phyloP scores from a whole-genome alignment of 2,888 invertebrate species.

The Pristionchus mayeri region DNA sequence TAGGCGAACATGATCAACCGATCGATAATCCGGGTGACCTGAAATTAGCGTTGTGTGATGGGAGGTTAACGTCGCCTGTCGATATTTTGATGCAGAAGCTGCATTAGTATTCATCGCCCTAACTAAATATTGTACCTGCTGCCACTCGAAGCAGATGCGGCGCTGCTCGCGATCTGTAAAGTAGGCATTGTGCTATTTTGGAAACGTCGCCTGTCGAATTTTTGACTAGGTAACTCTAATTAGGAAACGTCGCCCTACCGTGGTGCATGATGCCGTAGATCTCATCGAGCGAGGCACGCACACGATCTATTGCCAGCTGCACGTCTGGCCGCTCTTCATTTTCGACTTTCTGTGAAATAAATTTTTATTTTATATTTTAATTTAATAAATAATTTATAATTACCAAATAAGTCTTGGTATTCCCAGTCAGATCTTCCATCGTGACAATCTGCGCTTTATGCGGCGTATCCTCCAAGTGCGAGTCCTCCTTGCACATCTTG shows the following conservation, averaged over 20 bases:
- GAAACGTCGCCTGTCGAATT: slow-evolving; percentile 30
- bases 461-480: not conserved
- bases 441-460: slow-evolving; percentile 62
- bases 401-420: slow-evolving; percentile 58
- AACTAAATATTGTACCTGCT: slow-evolving; percentile 55
- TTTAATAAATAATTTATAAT: not conserved
- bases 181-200: not conserved
- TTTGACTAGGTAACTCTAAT: not conserved
- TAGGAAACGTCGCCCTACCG: slow-evolving; percentile 36
- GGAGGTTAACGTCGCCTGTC: not conserved
- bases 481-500: slow-evolving; percentile 5
- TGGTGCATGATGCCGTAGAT: slow-evolving; percentile 22
- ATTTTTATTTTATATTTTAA: not conserved
- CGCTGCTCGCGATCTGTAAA: slow-evolving; percentile 67
- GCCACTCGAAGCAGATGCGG: slow-evolving; percentile 72
- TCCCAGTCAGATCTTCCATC: slow-evolving; percentile 67
- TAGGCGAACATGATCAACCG: slow-evolving; percentile 71
- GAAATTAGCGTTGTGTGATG: slow-evolving; percentile 21
- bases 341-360: slow-evolving; percentile 20
- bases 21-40: slow-evolving; percentile 70
- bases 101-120: no score
- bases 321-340: not conserved
- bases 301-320: slow-evolving; percentile 33
- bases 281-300: slow-evolving; percentile 19
- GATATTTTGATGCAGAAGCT: not conserved